Base-by-base conservation (phyloP, 37 sponge, comb jelly and placozoan genomes). In the Cliona cf. orientalis region DNA sequence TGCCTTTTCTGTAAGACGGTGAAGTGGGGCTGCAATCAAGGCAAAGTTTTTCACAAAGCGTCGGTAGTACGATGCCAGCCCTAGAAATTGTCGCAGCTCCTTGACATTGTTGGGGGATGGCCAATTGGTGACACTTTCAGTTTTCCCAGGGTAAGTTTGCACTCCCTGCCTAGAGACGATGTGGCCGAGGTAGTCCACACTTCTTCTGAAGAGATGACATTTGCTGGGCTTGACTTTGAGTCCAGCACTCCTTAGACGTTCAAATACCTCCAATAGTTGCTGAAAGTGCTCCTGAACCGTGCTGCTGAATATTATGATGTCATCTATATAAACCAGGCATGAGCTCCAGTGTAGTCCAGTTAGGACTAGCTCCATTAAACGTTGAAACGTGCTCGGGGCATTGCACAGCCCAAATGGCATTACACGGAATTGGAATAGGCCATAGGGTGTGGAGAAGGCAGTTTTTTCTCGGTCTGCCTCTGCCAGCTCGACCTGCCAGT, bases 321-420 rank as follows among this genome's bases (percentile, higher is more conserved):
- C 82, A 40, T 88, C 89, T 28, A 88, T 32, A 44, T 89, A 89
- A 22, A 69, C 38, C 1, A 69, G 41, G 25, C 71, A 69, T n/a
- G 34, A 9, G 17, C 6, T 37, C 41, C 42, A 32, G 17, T 23
- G 25, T 21, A 69, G 25, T 69, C 71, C 71, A 29, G 60, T 9
- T 59, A 59, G 14, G 23, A 59, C 14, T 29, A 25, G 28, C 28
- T 59, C 60, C 60, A 59, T 59, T 12, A 59, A 59, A 59, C 14
- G 60, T 29, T 59, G 60, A 29, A 59, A 59, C 28, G 23, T 14
- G 60, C 60, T 9, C n/a, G 60, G 60, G 23, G 60, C 60, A 59
- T 59, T 59, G 3, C 28, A 29, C 60, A 59, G 28, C 5, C 5
- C 5, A 59, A 59, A 59, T 59, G 60, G 14, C 60, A 4, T 41